Evolutionary conservation across 2,113 vertebrate genomes (phyloP).

Genomic region (Solea senegalensis): DNA sequence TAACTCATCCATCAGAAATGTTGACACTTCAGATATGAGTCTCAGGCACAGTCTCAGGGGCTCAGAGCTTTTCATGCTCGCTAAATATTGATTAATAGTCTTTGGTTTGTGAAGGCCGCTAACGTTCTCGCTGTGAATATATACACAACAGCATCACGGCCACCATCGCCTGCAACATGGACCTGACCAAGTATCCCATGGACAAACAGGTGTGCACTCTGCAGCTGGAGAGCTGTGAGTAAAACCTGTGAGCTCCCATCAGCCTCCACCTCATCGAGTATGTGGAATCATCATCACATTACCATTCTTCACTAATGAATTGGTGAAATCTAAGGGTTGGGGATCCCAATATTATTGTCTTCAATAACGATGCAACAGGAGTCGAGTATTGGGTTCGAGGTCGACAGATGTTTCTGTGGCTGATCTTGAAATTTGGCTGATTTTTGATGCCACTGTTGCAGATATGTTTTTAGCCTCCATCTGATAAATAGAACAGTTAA

Average conservation of each 20-base stretch:
- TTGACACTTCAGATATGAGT: constrained; percentile 7
- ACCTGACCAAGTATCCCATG: constrained; percentile 93
- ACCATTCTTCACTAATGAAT: not conserved
- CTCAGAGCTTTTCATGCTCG: not conserved
- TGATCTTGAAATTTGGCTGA: too few relatives aligned
- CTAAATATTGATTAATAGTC: constrained; percentile 1
- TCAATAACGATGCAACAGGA: too few relatives aligned
- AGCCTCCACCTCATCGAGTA: not conserved
- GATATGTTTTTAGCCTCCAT: too few relatives aligned
- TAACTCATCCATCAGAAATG: constrained; percentile 14
- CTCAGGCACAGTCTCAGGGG: constrained; percentile 8
- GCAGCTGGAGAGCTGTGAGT: constrained; percentile 95
- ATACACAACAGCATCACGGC: constrained; percentile 84
- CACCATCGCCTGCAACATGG: constrained; percentile 92
- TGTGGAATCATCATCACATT: too few relatives aligned
- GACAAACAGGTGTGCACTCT: constrained; percentile 91
- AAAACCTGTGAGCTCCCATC: constrained; percentile 24
- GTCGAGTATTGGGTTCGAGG: too few relatives aligned
- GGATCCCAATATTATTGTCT: too few relatives aligned
- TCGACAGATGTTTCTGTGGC: too few relatives aligned
- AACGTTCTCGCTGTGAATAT: constrained; percentile 15
- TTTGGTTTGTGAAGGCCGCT: not conserved
- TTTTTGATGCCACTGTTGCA: too few relatives aligned
- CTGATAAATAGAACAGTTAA: too few relatives aligned
- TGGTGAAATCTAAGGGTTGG: not conserved